Percentiles rank a stretch among this genome's conserved stretches.
These are phyloP conservation scores for Cydia amplana DNA, from an alignment of 1,140 invertebrate genomes.

Conservation along the genomic window DNA sequence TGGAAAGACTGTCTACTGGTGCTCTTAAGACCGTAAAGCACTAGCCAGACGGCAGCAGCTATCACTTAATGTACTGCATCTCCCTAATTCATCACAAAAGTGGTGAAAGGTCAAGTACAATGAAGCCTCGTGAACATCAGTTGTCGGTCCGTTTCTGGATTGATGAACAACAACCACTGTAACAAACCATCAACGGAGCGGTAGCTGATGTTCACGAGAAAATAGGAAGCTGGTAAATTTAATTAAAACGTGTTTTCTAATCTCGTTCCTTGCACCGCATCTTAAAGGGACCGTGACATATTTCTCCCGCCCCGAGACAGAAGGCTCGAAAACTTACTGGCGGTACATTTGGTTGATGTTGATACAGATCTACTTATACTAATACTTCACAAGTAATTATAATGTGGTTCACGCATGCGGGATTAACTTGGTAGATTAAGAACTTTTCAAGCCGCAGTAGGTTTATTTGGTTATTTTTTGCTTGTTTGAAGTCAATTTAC, in stretches of 20 bases:
- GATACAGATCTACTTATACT: background rate
- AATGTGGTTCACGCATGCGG: background rate
- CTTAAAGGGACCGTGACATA: background rate
- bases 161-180: no score
- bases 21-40: no score
- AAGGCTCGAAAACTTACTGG: background rate
- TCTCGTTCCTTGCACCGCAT: background rate
- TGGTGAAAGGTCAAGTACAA: no score
- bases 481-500: background rate
- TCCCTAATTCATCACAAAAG: no score
- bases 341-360: background rate
- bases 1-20: no score
- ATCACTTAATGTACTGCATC: no score
- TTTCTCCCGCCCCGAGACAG: conserved; percentile 8
- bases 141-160: no score
- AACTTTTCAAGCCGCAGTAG: background rate
- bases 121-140: no score
- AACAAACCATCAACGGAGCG: no score
- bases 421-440: background rate
- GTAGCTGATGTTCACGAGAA: no score
- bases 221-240: background rate
- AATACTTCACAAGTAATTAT: conserved; percentile 2
- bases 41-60: no score
- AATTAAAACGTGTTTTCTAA: background rate
- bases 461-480: background rate